Conservation (phyloP, 2,113 vertebrate genomes). For the Clarias gariepinus region DNA sequence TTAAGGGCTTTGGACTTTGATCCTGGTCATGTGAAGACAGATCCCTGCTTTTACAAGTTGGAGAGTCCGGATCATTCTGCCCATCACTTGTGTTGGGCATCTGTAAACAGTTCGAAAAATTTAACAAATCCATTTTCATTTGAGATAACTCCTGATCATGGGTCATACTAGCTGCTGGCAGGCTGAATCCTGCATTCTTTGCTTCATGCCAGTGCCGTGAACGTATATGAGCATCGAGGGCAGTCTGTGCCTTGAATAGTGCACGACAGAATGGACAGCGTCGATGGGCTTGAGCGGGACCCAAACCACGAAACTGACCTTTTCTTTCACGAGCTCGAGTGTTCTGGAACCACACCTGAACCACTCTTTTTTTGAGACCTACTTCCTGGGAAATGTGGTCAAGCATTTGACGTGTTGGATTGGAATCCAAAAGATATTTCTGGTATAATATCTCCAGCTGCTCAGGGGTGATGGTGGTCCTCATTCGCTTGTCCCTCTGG, state of each 20-base stretch:
- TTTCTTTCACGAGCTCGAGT: constrained; percentile 95
- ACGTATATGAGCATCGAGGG: constrained; percentile 94
- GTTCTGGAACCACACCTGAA: constrained; percentile 99
- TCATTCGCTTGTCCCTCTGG: constrained; percentile 91
- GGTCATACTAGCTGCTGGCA: constrained; percentile 84
- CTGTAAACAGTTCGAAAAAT: constrained; percentile 77
- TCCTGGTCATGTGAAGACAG: constrained; percentile 76
- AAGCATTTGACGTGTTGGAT: constrained; percentile 95
- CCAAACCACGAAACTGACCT: constrained; percentile 93
- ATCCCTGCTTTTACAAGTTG: constrained; percentile 79
- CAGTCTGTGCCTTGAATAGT: constrained; percentile 97
- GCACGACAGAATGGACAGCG: constrained; percentile 97
- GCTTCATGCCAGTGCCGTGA: constrained; percentile 98
- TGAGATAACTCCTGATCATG: constrained; percentile 75
- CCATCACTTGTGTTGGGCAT: constrained; percentile 72
- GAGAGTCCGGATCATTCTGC: constrained; percentile 76
- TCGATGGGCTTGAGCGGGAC: constrained; percentile 90
- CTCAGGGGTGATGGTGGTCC: constrained; percentile 97
- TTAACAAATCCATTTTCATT: constrained; percentile 79
- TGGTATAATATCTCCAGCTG: constrained; percentile 97
- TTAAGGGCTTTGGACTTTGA: constrained; percentile 82
- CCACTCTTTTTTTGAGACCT: constrained; percentile 94
- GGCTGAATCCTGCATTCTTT: constrained; percentile 90
- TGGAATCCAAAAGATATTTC: constrained; percentile 95
- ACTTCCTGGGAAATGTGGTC: constrained; percentile 97